Base-by-base conservation (phyloP, 2,113 vertebrate genomes). In the Stictonetta naevosa region DNA sequence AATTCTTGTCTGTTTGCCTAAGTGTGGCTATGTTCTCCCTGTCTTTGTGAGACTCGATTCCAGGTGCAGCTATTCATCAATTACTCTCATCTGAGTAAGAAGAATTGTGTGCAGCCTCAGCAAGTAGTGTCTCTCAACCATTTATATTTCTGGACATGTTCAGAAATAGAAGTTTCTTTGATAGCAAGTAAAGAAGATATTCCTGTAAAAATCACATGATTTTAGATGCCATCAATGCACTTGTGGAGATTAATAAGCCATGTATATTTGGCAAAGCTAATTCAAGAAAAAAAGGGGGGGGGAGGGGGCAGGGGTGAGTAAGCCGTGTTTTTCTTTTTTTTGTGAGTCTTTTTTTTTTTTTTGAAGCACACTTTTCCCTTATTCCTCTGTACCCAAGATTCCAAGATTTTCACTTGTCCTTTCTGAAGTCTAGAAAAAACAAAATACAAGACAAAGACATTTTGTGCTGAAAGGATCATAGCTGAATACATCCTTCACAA, bases 291-390 rank as follows among this genome's bases (percentile, higher is more conserved):
- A 64, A 55, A 55, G 48, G 11, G 11, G 22, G 22, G 22, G 22
- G 48, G 48, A 12, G 48, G 22, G 5, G 22, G 22, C 8, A 38
- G 8, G 38, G 38, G 21, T 38, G 10, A 16, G 31, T 3, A 29
- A 56, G 0, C 2, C 22, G 3, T 38, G 38, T 38, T 38, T 8
- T 38, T 46, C 10, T 21, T 48, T 48, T 15, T 55, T 46, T 46
- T 29, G 18, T 48, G n/a, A n/a, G n/a, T n/a, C n/a, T n/a, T n/a
- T n/a, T n/a, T 48, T 48, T 9, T 10, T 17, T 59, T 40, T 59
- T 80, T 9, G 3, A 0, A 48, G 0, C 2, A 22, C 3, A 28
- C 29, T 8, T 77, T 84, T 74, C 29, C 59, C 4, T 85, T 71
- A 31, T 7, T 44, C 1, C 0, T 87, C 22, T 79, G 11, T 22